Percentiles rank a stretch among this genome's conserved stretches.
These are phyloP conservation scores for Chlamydotis undulata DNA, from an alignment of 2,113 vertebrate genomes.

Conservation along the genomic window DNA sequence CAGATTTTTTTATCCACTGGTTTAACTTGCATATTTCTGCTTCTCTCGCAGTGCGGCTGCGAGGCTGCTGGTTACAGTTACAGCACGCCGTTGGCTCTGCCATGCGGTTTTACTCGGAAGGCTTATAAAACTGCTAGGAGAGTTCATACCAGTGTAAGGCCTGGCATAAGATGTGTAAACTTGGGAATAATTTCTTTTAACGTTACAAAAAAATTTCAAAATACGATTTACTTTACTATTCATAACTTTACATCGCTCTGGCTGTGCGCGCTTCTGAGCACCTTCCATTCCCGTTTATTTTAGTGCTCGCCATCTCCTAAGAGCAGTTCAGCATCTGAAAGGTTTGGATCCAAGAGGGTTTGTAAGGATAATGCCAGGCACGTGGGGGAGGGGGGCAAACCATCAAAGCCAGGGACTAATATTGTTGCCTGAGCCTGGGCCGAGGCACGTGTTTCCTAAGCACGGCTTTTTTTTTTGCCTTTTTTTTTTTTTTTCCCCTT, in stretches of 20 bases:
- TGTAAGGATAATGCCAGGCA: conserved; percentile 23
- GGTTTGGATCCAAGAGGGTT: conserved; percentile 32
- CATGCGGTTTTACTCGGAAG: not conserved
- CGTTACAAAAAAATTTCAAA: not conserved
- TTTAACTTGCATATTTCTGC: conserved; percentile 41
- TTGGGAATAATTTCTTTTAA: not conserved
- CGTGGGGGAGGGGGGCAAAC: not conserved
- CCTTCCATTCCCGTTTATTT: conserved; percentile 32
- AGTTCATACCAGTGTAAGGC: not conserved
- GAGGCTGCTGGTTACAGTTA: conserved; percentile 37
- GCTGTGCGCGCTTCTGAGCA: not conserved
- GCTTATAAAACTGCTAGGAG: not conserved
- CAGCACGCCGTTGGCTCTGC: not conserved
- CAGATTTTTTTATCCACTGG: conserved; percentile 1
- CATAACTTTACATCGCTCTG: not conserved
- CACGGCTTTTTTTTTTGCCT: not conserved
- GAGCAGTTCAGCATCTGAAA: conserved; percentile 36
- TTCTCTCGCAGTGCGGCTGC: not conserved
- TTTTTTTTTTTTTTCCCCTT: not conserved
- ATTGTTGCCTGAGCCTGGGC: conserved; percentile 1
- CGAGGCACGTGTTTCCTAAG: not conserved
- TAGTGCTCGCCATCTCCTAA: conserved; percentile 33
- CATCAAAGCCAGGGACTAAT: conserved; percentile 25
- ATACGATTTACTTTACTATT: not conserved
- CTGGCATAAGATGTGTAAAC: not conserved